Evolutionary conservation across 53 echinoderm and acorn worm genomes (phyloP).

Genomic region (Apostichopus leukothele): DNA sequence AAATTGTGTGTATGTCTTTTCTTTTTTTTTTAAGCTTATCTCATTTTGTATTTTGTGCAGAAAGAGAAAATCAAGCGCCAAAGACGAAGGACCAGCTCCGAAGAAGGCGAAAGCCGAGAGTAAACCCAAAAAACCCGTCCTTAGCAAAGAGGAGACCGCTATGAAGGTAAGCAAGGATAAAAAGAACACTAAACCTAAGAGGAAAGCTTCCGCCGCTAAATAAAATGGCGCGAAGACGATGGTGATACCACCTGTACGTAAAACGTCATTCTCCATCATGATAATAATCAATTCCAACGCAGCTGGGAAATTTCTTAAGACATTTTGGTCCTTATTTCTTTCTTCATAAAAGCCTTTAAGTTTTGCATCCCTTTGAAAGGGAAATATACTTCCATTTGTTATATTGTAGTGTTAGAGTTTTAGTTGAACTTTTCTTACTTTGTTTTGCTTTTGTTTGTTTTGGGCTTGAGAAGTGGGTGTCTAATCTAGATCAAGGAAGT

Average conservation of each 20-base stretch:
- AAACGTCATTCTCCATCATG: neutral
- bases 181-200: conserved; percentile 17
- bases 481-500: no score
- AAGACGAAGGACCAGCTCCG: conserved; percentile 58
- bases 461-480: no score
- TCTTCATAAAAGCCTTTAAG: no score
- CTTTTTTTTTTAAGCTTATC: no score
- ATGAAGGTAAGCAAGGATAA: conserved; percentile 65
- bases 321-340: no score
- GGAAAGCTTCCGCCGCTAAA: neutral
- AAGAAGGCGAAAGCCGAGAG: conserved; percentile 64
- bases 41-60: conserved; percentile 27
- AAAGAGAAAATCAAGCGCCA: conserved; percentile 60
- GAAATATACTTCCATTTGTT: no score
- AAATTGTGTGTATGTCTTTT: no score
- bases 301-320: neutral
- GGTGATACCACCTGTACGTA: no score
- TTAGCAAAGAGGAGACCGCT: conserved; percentile 64
- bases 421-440: no score
- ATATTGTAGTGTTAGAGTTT: no score
- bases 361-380: no score
- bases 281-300: neutral
- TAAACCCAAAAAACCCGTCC: neutral
- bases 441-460: no score
- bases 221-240: neutral